Base-by-base conservation (phyloP, 2,888 invertebrate genomes). In the Nomada flava region DNA sequence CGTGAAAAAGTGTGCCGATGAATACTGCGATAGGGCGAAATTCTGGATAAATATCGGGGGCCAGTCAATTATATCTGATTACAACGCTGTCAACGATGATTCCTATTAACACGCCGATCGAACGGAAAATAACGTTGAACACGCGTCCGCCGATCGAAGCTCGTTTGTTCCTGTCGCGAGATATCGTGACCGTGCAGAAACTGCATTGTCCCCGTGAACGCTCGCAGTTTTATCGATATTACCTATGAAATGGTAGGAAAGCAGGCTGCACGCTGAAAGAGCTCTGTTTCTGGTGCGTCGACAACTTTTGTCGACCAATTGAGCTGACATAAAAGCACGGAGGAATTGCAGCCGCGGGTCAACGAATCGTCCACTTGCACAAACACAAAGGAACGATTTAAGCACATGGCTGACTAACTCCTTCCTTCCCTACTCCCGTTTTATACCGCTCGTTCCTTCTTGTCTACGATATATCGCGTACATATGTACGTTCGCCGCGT, bases 331-430 rank as follows among this genome's bases (percentile, higher is more conserved):
- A 70, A 77, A 85, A 77, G 76, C 73, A 42, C 65, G 50, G 65
- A 77, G 79, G 79, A 83, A 82, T 83, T 76, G 81, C 72, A 59
- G 74, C 69, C 68, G 67, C 79, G 81, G 82, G 82, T 68, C 83
- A 69, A 69, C 79, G 83, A 83, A 86, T 86, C 86, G 79, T 76
- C 76, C 71, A 62, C 80, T 84, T 71, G 78, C 73, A 20, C 79
- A 57, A 65, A 62, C 55, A 86, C 79, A 85, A 86, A 80, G 81
- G 73, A 44, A 77, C 68, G 53, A 26, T 26, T 26, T 29, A 57
- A 70, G 72, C 78, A 60, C 57, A 50, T 52, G 20, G 55, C 11
- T 42, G 29, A 7, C 44, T 57, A 50, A 26, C 10, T 59, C 36
- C 2, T 18, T 26, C n/a, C 52, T 53, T 26, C 23, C 52, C 53